Base-by-base conservation (phyloP, 1,140 invertebrate species). In the Hormaphis cornu region DNA sequence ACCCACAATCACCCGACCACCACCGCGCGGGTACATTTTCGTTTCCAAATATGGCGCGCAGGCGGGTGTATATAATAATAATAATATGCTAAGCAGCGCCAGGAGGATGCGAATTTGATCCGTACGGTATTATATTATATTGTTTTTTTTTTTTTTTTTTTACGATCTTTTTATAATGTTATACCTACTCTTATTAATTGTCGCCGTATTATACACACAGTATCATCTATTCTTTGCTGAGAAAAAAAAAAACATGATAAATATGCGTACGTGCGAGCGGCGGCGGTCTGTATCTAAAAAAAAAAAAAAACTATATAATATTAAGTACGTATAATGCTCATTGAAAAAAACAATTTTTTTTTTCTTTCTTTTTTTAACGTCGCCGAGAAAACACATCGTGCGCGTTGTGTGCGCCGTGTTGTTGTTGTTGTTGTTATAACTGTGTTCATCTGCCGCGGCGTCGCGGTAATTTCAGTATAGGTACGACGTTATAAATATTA, bases 41-140 rank as follows among this genome's bases (percentile, higher is more conserved):
- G n/a, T 58, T 33, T 58, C 61, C 61, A 66, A 66, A 66, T 46
- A 66, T 50, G 61, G 61, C n/a, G 61, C n/a, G 18, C 44, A 66
- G 44, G 28, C 61, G 42, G 44, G 61, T 66, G n/a, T n/a, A n/a
- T n/a, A n/a, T n/a, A n/a, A n/a, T n/a, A n/a, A n/a, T n/a, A n/a
- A n/a, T n/a, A n/a, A n/a, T n/a, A 66, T 66, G 61, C 44, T 66
- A 66, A 66, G 28, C 61, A 48, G 61, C 59, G 22, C 53, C n/a
- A n/a, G 16, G 26, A 33, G 9, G 61, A 66, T 30, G 61, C 61
- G 44, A 66, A 66, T 66, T 66, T 66, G 42, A 66, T 66, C 61
- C 35, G 50, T 46, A 66, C 40, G 26, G 44, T 61, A 61, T 22
- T 48, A 30, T 66, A 42, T 48, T 22, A 30, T 46, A n/a, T 46